Base-by-base conservation (phyloP, 2,797 vertebrate species). In the Notamacropus eugenii region DNA sequence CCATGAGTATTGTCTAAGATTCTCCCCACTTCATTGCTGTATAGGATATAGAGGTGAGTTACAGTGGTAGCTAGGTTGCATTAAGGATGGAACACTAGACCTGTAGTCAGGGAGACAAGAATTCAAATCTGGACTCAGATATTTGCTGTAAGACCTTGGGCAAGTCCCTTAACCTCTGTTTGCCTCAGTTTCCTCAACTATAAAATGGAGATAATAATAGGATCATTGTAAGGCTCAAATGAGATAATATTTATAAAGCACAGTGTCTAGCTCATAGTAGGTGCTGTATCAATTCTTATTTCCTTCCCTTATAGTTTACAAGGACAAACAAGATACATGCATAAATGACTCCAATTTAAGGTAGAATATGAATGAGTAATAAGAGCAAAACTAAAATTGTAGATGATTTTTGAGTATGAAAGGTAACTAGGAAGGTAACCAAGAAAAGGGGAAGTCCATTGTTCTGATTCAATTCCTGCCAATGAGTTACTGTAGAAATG, bases 401-500 rank as follows among this genome's bases (percentile, higher is more conserved):
- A 87, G 40, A 27, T 27, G 9, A 87, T 27, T 87, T 87, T 50
- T 87, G 22, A 87, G 74, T 50, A 22, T 50, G 8, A 82, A n/a
- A 82, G 22, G 40, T 82, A 40, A 50, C 14, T 34, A 92, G 94
- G 92, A 90, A n/a, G 52, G 54, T 94, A 93, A 31, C 1, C n/a
- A 92, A 56, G 3, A 95, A 92, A 90, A 94, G 3, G 91, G 5
- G 91, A 4, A 93, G 91, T 40, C 5, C 9, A 91, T 90, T 95
- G 90, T 74, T 93, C 28, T 94, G 94, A 92, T 94, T 62, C 55
- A 97, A 95, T 93, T 91, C 91, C 19, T 13, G 93, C 52, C 96
- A 90, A 93, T 91, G 9, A 96, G 19, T 93, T 95, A 93, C 52
- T 74, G 54, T 14, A 94, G 95, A 92, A 62, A 8, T 46, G 91